Base-by-base conservation (phyloP, 2,113 vertebrate genomes). In the Heptranchias perlo region DNA sequence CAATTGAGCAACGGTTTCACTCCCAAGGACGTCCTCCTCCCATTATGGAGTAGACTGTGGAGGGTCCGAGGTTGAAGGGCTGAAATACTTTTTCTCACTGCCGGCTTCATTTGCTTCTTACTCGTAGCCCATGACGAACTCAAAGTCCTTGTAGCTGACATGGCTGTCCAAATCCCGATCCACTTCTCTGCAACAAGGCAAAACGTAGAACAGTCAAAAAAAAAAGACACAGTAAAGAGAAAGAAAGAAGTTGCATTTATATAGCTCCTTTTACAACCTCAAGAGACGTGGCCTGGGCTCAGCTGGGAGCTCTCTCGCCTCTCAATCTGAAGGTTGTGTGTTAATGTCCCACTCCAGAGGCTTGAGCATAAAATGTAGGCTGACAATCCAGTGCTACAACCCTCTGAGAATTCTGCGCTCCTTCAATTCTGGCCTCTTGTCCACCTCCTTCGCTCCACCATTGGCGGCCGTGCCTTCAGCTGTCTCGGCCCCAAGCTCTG, bases 141-240 rank as follows among this genome's bases (percentile, higher is more conserved):
- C 98, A 96, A 98, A 98, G 96, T 98, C 98, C 97, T 97, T 98
- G 97, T 98, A 98, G 97, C 97, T 98, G 96, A 98, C 96, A 6
- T 96, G 96, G 65, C 97, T 98, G 96, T 98, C 98, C 69, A 97
- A 98, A 96, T 98, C 98, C 91, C 96, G 98, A 97, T 98, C 96
- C 0, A 98, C 97, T 96, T 98, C 97, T 97, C 98, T 98, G 97
- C 76, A 97, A 97, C 96, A 49, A 47, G 11, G 44, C 47, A 67
- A 52, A 54, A 52, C 8, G 25, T 86, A 23, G 21, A 67, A 25
- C 47, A 31, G 44, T 31, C 44, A 23, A 82, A 31, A 31, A 47
- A 89, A 96, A 78, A 95, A 97, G 96, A 97, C 18, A 97, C 96
- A 96, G 78, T 95, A 95, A 16, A 96, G 96, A 97, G 96, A 54